These are phyloP conservation scores for Desmophyllum pertusum DNA, from an alignment of 92 coral and sea anemone species.

Conservation along the genomic window DNA sequence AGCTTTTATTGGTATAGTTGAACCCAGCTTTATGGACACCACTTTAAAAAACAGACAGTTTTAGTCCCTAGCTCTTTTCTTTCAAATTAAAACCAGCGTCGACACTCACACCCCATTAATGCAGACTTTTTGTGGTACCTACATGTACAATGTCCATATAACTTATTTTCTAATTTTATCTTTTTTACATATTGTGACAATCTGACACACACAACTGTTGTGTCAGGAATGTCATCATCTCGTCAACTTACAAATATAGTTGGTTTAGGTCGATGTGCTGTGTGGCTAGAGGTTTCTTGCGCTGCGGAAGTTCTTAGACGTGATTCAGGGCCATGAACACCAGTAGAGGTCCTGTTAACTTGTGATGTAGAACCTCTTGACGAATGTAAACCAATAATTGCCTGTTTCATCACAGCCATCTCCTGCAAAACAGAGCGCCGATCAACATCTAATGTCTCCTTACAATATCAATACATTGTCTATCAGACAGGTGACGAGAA, in stretches of 20 bases:
- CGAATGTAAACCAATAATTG: conserved; percentile 72
- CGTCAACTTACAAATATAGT: conserved; percentile 87
- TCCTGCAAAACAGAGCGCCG: conserved; percentile 67
- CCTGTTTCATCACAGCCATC: conserved; percentile 88
- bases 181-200: neutral
- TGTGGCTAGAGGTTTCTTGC: conserved; percentile 50
- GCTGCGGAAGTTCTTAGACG: conserved; percentile 53
- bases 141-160: no score
- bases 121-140: no score
- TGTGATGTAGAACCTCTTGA: conserved; percentile 44
- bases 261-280: conserved; percentile 72
- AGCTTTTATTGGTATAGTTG: no score
- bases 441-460: neutral
- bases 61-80: no score
- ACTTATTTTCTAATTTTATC: no score
- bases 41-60: no score
- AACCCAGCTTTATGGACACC: no score
- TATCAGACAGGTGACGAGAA: no score
- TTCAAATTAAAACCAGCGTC: no score
- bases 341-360: conserved; percentile 50
- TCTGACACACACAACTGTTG: no score
- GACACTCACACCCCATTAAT: no score
- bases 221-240: neutral
- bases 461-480: neutral
- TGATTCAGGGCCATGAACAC: conserved; percentile 58